Evolutionary conservation across 35 echinoderm and acorn worm genomes (phyloP).

Genomic region (Nesometra sesokonis): DNA sequence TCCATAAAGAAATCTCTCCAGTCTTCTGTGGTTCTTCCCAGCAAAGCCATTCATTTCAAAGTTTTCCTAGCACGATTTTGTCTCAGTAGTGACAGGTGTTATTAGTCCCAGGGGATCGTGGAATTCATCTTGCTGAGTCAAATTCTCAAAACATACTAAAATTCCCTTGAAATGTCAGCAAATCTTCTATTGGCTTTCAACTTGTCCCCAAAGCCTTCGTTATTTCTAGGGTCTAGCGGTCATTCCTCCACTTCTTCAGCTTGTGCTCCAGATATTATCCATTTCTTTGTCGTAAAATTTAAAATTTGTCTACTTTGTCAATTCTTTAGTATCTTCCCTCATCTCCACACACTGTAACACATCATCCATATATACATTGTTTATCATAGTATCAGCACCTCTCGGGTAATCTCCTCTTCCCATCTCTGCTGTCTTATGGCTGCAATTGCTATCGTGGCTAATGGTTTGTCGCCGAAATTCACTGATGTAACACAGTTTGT

Average conservation of each 20-base stretch:
- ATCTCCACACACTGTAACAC: neutral
- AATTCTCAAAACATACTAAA: neutral
- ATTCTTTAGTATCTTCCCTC: neutral
- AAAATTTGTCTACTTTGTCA: neutral
- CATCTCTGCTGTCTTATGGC: slow-evolving; percentile 30
- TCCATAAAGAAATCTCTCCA: slow-evolving; percentile 30
- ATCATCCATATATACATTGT: slow-evolving; percentile 27
- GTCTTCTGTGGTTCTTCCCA: slow-evolving; percentile 35
- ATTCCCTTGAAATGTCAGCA: slow-evolving; percentile 7
- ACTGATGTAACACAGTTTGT: slow-evolving; percentile 19
- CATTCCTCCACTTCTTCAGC: neutral
- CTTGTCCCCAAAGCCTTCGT: neutral
- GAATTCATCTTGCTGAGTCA: slow-evolving; percentile 18
- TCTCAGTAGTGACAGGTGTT: slow-evolving; percentile 26
- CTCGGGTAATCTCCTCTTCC: neutral
- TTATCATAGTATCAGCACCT: slow-evolving; percentile 6
- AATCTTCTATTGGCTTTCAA: neutral
- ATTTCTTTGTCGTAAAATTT: neutral
- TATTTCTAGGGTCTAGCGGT: neutral
- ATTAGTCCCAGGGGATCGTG: slow-evolving; percentile 23
- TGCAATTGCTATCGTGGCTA: slow-evolving; percentile 16
- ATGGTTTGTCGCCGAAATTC: slow-evolving; percentile 34
- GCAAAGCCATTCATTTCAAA: slow-evolving; percentile 23
- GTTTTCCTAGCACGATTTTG: slow-evolving; percentile 34
- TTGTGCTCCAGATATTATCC: neutral